phyloP scores from a whole-genome alignment of 2,888 invertebrate genomes.

The Polia nebulosa region DNA sequence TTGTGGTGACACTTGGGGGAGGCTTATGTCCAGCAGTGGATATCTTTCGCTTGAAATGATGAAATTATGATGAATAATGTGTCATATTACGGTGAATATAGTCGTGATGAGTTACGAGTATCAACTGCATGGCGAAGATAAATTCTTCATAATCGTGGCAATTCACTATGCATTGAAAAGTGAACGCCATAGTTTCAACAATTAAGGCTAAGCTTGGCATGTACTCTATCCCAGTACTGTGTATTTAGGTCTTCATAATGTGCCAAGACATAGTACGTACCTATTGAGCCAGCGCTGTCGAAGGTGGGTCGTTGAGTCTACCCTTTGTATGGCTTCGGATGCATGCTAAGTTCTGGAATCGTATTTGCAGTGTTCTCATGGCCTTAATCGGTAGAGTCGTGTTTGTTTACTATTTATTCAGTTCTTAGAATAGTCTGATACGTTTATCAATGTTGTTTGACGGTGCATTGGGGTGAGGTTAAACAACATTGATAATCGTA shows the following conservation, averaged over 20 bases:
- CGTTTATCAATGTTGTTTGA: background rate
- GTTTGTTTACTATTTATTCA: conserved; percentile 25
- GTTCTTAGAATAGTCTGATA: background rate
- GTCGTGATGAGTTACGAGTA: too few relatives aligned
- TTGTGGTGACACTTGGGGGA: too few relatives aligned
- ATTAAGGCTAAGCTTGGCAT: background rate
- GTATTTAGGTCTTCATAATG: conserved; percentile 6
- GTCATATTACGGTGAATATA: too few relatives aligned
- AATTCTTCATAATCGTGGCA: background rate
- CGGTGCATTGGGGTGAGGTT: background rate
- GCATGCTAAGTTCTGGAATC: conserved; percentile 25
- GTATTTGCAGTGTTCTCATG: conserved; percentile 42
- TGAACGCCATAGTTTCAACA: background rate
- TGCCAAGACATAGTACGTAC: conserved; percentile 1
- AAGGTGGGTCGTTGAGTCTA: background rate
- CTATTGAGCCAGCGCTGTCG: background rate
- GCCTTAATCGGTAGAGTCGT: conserved; percentile 25
- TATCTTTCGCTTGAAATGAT: too few relatives aligned
- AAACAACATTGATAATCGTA: too few relatives aligned
- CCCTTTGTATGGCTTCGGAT: conserved; percentile 39
- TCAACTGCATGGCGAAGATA: too few relatives aligned
- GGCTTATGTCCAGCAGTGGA: too few relatives aligned
- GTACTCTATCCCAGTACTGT: background rate
- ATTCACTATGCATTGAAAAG: background rate
- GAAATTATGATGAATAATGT: too few relatives aligned